Conservation (phyloP, 2,888 invertebrate species). For the Bedellia somnulentella region DNA sequence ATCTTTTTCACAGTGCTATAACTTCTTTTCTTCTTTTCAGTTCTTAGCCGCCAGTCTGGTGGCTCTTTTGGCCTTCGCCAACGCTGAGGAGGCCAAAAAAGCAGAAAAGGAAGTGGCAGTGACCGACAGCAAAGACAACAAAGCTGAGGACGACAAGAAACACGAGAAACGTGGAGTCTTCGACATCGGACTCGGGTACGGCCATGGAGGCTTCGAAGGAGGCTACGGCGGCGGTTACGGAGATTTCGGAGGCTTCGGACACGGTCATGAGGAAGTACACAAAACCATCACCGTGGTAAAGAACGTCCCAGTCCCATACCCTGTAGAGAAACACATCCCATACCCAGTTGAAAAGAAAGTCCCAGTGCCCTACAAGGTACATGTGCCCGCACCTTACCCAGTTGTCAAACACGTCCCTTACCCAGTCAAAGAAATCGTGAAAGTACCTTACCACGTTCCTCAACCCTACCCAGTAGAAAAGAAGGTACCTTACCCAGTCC, state of each 20-base stretch:
- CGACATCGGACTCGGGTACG: slow-evolving; percentile 54
- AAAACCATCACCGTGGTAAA: slow-evolving; percentile 74
- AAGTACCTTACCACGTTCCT: slow-evolving; percentile 65
- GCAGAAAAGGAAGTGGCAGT: slow-evolving; percentile 61
- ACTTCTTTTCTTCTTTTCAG: too few species aligned
- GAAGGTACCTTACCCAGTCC: slow-evolving; percentile 57
- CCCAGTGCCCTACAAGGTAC: slow-evolving; percentile 65
- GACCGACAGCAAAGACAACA: slow-evolving; percentile 53
- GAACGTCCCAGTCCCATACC: slow-evolving; percentile 71
- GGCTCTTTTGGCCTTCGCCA: slow-evolving; percentile 61
- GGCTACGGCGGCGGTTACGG: slow-evolving; percentile 16
- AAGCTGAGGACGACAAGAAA: slow-evolving; percentile 63
- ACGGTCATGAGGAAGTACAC: slow-evolving; percentile 53
- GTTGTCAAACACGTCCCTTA: slow-evolving; percentile 67
- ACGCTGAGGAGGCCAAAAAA: slow-evolving; percentile 61
- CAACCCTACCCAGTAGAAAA: slow-evolving; percentile 72
- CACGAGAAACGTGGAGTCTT: slow-evolving; percentile 76
- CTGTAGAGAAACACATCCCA: slow-evolving; percentile 71
- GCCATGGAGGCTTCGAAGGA: slow-evolving; percentile 21
- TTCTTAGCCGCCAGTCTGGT: slow-evolving; percentile 65
- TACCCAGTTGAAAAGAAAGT: slow-evolving; percentile 67
- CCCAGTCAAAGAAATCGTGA: slow-evolving; percentile 65
- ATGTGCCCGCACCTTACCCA: slow-evolving; percentile 71
- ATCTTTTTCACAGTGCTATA: too few species aligned
- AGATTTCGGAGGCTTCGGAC: slow-evolving; percentile 22